These are phyloP conservation scores for Drosophila niveifrons DNA, from an alignment of 2,888 invertebrate genomes.

Conservation along the genomic window DNA sequence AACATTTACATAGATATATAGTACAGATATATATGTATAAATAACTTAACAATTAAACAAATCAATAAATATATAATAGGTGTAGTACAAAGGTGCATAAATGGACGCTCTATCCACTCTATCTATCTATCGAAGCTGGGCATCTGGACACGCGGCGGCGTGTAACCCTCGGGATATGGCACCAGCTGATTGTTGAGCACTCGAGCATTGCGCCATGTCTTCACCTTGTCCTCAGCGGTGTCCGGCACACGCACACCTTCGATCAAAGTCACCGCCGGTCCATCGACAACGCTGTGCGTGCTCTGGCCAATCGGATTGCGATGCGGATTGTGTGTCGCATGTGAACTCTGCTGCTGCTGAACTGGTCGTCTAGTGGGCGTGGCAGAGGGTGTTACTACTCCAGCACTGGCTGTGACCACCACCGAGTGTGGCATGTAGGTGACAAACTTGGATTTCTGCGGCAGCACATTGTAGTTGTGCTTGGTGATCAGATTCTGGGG, in stretches of 20 bases:
- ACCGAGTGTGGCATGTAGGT: constrained; percentile 74
- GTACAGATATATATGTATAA: constrained; percentile 33
- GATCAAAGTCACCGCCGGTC: constrained; percentile 87
- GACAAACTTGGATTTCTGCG: constrained; percentile 65
- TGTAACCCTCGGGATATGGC: constrained; percentile 90
- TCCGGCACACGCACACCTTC: constrained; percentile 92
- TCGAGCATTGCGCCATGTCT: constrained; percentile 94
- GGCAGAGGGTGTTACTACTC: constrained; percentile 53
- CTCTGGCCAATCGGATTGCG: constrained; percentile 71
- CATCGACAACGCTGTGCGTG: constrained; percentile 78
- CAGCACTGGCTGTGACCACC: constrained; percentile 74
- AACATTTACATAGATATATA: constrained; percentile 49
- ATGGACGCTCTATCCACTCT: too few species aligned
- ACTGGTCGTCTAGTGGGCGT: constrained; percentile 40
- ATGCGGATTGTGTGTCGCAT: constrained; percentile 42
- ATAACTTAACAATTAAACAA: constrained; percentile 70
- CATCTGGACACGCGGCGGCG: constrained; percentile 87
- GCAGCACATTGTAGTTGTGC: constrained; percentile 67
- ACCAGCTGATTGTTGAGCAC: constrained; percentile 94
- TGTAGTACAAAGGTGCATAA: constrained; percentile 10
- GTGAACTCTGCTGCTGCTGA: constrained; percentile 2
- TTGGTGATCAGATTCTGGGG: constrained; percentile 78
- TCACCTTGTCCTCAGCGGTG: constrained; percentile 91
- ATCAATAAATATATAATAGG: constrained; percentile 68
- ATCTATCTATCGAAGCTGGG: constrained; percentile 78